These are phyloP conservation scores for Tragelaphus strepsiceros DNA, from an alignment of 2,113 vertebrate species.

Conservation along the genomic window DNA sequence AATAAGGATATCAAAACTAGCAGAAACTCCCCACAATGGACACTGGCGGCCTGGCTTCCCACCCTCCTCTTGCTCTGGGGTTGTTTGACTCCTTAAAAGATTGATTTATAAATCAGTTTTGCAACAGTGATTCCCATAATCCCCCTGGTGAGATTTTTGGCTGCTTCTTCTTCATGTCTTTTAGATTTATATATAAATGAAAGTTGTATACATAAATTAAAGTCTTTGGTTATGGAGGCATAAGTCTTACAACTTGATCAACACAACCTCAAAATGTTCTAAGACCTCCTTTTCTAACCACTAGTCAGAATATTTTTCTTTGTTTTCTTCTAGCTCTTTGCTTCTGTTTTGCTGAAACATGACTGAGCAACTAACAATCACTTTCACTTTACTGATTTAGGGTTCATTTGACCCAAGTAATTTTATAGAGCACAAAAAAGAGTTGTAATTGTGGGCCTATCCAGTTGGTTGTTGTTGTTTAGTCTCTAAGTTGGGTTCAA, in stretches of 20 bases:
- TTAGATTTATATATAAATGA: constrained; percentile 3
- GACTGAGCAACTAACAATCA: background rate
- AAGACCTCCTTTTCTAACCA: background rate
- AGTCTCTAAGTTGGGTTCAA: background rate
- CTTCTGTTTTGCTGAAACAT: background rate
- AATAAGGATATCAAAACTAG: constrained; percentile 53
- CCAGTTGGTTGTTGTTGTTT: background rate
- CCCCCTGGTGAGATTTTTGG: background rate
- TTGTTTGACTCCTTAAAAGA: background rate
- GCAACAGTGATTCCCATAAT: background rate
- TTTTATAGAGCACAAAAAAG: background rate
- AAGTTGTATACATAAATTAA: background rate
- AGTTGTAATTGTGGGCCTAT: background rate
- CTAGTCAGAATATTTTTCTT: background rate
- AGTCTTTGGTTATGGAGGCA: background rate
- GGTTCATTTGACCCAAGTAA: background rate
- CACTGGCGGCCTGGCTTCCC: background rate
- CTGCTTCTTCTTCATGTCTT: background rate
- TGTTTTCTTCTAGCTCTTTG: background rate
- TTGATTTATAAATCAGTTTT: constrained; percentile 42
- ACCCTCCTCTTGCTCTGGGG: background rate
- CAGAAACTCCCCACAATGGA: constrained; percentile 10
- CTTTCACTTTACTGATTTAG: background rate
- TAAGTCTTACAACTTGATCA: background rate
- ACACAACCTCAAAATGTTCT: background rate